phyloP scores from a whole-genome alignment of 2,888 invertebrate genomes.

The Erebia ligea region DNA sequence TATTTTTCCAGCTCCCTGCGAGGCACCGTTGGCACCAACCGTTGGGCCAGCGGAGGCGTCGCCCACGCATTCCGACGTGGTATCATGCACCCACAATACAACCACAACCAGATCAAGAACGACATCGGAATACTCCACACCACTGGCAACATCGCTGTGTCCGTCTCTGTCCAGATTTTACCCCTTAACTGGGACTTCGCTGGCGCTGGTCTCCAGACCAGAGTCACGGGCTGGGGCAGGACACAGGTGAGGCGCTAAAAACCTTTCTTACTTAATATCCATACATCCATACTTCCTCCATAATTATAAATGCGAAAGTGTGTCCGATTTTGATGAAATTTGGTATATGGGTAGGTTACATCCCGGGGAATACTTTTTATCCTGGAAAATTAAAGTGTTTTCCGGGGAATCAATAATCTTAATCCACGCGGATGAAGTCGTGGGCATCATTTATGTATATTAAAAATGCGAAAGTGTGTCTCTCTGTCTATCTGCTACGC shows the following conservation, averaged over 20 bases:
- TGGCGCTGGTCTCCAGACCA: slow-evolving; percentile 41
- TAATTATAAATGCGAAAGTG: too few relatives aligned
- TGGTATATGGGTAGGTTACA: too few relatives aligned
- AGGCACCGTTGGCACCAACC: slow-evolving; percentile 61
- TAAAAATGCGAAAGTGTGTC: too few relatives aligned
- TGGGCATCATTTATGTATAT: too few relatives aligned
- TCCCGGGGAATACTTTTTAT: too few relatives aligned
- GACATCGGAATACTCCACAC: slow-evolving; percentile 51
- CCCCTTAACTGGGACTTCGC: slow-evolving; percentile 42
- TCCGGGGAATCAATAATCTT: too few relatives aligned
- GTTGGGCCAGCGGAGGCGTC: slow-evolving; percentile 56
- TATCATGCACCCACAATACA: slow-evolving; percentile 62
- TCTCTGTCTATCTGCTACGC: too few relatives aligned
- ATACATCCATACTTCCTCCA: too few relatives aligned
- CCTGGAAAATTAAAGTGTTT: too few relatives aligned
- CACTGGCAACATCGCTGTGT: slow-evolving; percentile 32
- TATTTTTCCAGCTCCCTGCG: slow-evolving; percentile 52
- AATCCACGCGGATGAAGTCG: too few relatives aligned
- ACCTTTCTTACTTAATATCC: too few relatives aligned
- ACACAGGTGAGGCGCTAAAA: neutral
- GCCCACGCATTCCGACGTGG: slow-evolving; percentile 52
- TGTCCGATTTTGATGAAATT: too few relatives aligned
- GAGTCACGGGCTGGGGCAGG: slow-evolving; percentile 33
- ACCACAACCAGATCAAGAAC: slow-evolving; percentile 47
- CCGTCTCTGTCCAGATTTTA: slow-evolving; percentile 32